Evolutionary conservation across 2,113 vertebrate species (phyloP), one percentile per base, ranked within the genome.

Genomic region (Micromys minutus): DNA sequence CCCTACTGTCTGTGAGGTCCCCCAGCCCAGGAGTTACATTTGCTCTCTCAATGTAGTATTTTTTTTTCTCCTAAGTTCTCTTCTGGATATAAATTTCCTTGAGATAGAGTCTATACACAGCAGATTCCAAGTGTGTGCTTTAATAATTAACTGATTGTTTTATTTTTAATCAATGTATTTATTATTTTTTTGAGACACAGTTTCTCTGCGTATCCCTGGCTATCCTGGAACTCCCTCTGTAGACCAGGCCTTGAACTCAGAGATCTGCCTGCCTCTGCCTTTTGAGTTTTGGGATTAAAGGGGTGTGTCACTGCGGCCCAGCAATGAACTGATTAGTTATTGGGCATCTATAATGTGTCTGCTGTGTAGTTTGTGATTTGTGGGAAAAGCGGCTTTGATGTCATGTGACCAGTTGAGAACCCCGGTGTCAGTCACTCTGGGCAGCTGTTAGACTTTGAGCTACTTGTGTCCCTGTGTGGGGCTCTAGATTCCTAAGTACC

Each of bases 281-380:
- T 52, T 17, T 6, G 17, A 57, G 50, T n/a, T 19, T 21, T 55
- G 50, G 10, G 34, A 80, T 55, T 55, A 39, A 39, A 59, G 3
- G 55, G 0, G 12, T 61, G 7, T 0, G 6, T 24, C n/a, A 83
- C 24, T 3, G 2, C 22, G 0, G 3, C 22, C 79, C 1, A 4
- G 13, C 57, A 83, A 29, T 59, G 34, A 63, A 15, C 42, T 26
- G 6, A 21, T 50, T 4, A 9, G 63, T 75, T 72, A 74, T 4
- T n/a, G 77, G 85, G 36, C 55, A 45, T 57, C 26, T 50, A 1
- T 31, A n/a, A 4, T 1, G 26, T 26, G 9, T 31, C 92, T 77
- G 61, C 67, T 69, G 6, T 26, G 52, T 31, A 83, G 17, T 65
- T 17, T 57, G 50, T 42, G 15, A 31, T 45, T 19, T 45, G 16